Evolutionary conservation across 1,140 invertebrate genomes (phyloP).

Genomic region (Diploscapter pachys): DNA sequence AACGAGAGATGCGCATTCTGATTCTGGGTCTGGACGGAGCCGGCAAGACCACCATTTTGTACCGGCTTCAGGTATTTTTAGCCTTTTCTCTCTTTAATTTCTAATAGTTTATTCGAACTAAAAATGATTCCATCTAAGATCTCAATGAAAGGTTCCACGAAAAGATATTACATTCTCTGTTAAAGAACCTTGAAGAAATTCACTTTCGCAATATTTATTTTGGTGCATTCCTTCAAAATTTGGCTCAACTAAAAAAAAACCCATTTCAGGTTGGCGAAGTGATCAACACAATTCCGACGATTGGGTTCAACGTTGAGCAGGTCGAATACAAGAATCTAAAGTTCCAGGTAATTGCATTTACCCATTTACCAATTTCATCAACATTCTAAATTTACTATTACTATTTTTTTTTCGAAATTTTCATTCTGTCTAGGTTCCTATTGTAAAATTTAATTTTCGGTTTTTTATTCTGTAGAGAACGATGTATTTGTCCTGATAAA

Average conservation of each 20-base stretch:
- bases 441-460: too few species aligned
- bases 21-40: conserved; percentile 95
- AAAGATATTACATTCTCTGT: background rate
- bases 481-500: background rate
- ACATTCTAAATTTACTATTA: background rate
- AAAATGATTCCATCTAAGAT: too few species aligned
- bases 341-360: conserved; percentile 70
- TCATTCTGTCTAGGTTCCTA: too few species aligned
- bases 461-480: background rate
- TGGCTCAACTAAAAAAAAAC: background rate
- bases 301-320: conserved; percentile 96
- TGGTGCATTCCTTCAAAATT: background rate
- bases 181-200: background rate
- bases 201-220: background rate
- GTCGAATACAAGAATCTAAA: conserved; percentile 83
- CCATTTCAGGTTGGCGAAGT: conserved; percentile 92
- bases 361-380: conserved; percentile 1
- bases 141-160: background rate
- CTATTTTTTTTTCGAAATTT: too few species aligned
- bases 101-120: too few species aligned
- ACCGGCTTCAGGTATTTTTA: conserved; percentile 65
- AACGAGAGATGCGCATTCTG: conserved; percentile 92
- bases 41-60: conserved; percentile 97
- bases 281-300: conserved; percentile 95
- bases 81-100: conserved; percentile 21